phyloP scores from a whole-genome alignment of 2,113 vertebrate species.

The Cygnus buccinator region DNA sequence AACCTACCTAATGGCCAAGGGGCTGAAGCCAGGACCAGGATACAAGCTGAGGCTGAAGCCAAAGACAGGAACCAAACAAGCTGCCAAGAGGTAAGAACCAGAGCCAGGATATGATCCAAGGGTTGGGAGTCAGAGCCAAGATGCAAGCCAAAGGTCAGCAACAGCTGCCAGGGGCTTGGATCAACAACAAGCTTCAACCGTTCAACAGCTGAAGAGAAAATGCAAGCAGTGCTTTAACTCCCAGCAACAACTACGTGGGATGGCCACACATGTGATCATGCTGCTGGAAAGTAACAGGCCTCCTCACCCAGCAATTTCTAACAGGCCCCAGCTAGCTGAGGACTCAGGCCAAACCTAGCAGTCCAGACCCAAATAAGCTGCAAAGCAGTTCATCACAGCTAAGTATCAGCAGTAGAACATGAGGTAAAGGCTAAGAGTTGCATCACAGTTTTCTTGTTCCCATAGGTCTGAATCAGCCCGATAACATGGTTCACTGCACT shows the following conservation, averaged over 20 bases:
- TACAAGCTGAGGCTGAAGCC: not conserved
- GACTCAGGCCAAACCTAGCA: not conserved
- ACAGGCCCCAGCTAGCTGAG: not conserved
- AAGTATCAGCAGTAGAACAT: not conserved
- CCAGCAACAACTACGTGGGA: not conserved
- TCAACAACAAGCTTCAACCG: not conserved
- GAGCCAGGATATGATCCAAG: slow-evolving; percentile 20
- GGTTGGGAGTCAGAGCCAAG: not conserved
- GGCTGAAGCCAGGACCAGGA: not conserved
- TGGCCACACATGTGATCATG: not conserved
- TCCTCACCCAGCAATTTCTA: not conserved
- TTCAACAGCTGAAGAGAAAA: slow-evolving; percentile 39
- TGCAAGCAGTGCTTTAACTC: not conserved
- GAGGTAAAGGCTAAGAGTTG: not conserved
- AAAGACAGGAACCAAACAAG: not conserved
- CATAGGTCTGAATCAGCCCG: not conserved
- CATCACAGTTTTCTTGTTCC: not conserved
- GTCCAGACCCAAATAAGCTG: not conserved
- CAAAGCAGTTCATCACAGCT: not conserved
- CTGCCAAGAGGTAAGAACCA: slow-evolving; percentile 16
- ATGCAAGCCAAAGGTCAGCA: slow-evolving; percentile 51
- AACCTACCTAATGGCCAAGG: not conserved
- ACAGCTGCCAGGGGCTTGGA: slow-evolving; percentile 31
- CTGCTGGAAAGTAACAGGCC: not conserved
- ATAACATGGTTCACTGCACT: not conserved